A percentile compares a stretch with the other conserved stretches of the same genome.
These are phyloP conservation scores for Branchipolynoe longqiensis DNA, from an alignment of 2,888 invertebrate species.

Conservation along the genomic window DNA sequence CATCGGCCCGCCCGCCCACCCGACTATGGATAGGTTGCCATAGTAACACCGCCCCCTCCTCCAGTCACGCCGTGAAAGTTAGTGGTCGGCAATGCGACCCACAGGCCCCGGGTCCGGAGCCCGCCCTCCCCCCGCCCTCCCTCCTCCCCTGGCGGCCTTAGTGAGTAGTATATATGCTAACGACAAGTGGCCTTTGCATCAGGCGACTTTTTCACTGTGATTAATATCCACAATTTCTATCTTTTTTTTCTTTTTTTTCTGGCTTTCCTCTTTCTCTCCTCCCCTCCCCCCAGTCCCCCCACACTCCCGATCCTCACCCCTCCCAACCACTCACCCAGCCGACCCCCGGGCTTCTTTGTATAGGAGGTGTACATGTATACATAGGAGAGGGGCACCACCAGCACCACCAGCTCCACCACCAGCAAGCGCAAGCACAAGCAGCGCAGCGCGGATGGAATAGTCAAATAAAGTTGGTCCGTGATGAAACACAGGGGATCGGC, in stretches of 20 bases:
- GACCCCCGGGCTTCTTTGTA: too few species aligned
- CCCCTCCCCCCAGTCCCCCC: too few species aligned
- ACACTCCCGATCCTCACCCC: too few species aligned
- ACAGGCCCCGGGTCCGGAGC: background rate
- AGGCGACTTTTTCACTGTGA: constrained; percentile 10
- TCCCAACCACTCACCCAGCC: too few species aligned
- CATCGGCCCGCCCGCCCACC: background rate
- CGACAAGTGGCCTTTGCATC: background rate
- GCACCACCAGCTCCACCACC: constrained; percentile 2
- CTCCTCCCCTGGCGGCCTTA: background rate
- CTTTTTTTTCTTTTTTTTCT: too few species aligned
- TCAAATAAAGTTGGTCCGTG: constrained; percentile 31
- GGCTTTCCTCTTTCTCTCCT: too few species aligned
- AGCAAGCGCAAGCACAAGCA: background rate
- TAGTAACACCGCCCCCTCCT: too few species aligned
- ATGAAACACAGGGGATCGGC: constrained; percentile 21
- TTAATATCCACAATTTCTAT: background rate
- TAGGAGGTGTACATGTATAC: background rate
- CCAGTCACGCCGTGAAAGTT: too few species aligned
- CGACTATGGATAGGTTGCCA: background rate
- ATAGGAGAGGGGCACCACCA: background rate
- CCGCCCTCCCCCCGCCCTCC: background rate
- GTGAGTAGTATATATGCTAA: constrained; percentile 14
- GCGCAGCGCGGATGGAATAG: constrained; percentile 1
- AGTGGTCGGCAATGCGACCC: too few species aligned